Base-by-base conservation (phyloP, 2,113 vertebrate species). In the Psilopsiagon aurifrons region DNA sequence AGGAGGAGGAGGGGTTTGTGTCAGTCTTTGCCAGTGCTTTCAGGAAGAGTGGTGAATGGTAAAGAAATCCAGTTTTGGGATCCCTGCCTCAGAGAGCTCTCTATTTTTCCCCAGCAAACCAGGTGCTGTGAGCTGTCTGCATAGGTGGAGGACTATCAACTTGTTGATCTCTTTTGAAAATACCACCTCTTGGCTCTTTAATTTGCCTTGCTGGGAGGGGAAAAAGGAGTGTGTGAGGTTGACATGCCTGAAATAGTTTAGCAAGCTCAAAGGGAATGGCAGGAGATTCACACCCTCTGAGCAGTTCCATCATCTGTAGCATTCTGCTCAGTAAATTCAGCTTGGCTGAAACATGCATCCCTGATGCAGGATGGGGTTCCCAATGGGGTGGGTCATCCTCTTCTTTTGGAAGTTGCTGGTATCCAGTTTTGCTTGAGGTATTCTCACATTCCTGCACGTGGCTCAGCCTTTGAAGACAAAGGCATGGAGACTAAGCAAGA, bases 221-320 rank as follows among this genome's bases (percentile, higher is more conserved):
- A 76, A 35, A 3, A 11, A 82, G 95, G 93, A 94, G 83, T 70
- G 90, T 66, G 64, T 94, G 94, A 95, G 91, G 86, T 88, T 43
- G 22, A 68, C 85, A 4, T 96, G 79, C 92, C 85, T 96, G 90
- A 13, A 90, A 96, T 97, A 95, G 23, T 96, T 96, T 18, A 55
- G 92, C 46, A 71, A 54, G 9, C 78, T 66, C 22, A 10, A 55
- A n/a, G 71, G 51, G 81, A 54, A 52, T 3, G 57, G 4, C 27
- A 27, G 16, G 82, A 77, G 46, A 33, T 86, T 88, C 87, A 77
- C 75, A 29, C 54, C 92, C 94, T 81, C 51, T 1, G n/a, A 76
- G 82, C 81, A 41, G 47, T 33, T 80, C 67, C 94, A 68, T 43
- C 77, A 0, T 19, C 76, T n/a, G 3, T 11, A 43, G 11, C 17